Evolutionary conservation across 64 coral and sea anemone genomes (phyloP), one percentile per base, ranked within the genome.

Genomic region (Actinia equina): DNA sequence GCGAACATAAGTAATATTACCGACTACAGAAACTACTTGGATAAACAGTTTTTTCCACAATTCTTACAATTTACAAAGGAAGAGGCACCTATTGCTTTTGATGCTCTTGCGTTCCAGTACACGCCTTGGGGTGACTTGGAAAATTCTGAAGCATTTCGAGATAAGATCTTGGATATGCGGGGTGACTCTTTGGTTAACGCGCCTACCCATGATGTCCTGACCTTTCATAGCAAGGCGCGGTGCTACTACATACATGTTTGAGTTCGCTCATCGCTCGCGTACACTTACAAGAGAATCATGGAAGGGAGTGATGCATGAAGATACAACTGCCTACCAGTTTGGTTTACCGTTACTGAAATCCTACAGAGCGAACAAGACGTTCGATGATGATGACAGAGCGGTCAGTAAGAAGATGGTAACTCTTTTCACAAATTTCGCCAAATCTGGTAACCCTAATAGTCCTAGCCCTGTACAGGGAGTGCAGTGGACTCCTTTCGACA

Each of bases 241-340:
- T 15, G 54, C 54, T 56, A 1, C 54, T 13, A 56, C 54, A 56
- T 56, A 56, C 54, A 56, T 56, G 54, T 56, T 56, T 56, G 54
- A 56, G 54, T 56, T 56, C 54, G 54, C 54, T 2, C 53, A 27
- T 87, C 91, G 62, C 92, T 80, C 84, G 26, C 89, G 44, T 92
- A 78, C n/a, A 87, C 92, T 42, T 92, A 89, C 22, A 86, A 52
- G 7, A 11, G 54, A 23, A 61, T 12, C 17, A 7, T 95, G 94
- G 94, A 86, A 45, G 57, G 94, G 94, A 0, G 94, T 92, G 5
- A 52, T 37, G 0, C 94, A 95, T 19, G 94, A 87, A 13, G 88
- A 88, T 7, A 95, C 88, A 51, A 92, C 94, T 19, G 79, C 91
- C 18, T 95, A 95, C 79, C 89, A 88, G 44, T 95, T 95, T n/a